Evolutionary conservation across 2,113 vertebrate species (phyloP).

Genomic region (Eleginops maclovinus): DNA sequence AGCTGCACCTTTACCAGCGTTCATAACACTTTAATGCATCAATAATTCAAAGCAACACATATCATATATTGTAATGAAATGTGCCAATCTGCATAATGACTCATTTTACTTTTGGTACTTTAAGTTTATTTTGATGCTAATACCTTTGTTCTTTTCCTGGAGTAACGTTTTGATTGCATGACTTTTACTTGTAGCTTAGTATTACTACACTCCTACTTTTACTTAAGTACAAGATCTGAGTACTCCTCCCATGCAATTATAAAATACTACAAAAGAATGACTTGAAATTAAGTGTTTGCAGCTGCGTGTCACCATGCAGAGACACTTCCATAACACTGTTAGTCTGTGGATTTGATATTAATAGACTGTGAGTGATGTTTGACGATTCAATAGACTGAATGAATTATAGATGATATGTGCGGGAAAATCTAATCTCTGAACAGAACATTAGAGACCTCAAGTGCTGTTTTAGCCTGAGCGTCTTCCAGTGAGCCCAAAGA

Average conservation of each 20-base stretch:
- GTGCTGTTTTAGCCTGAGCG: constrained; percentile 11
- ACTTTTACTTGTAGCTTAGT: no score
- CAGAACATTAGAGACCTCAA: constrained; percentile 42
- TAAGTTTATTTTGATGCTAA: no score
- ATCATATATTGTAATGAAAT: no score
- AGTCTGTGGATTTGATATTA: constrained; percentile 40
- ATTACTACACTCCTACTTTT: no score
- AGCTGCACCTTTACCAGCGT: no score
- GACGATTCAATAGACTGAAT: constrained; percentile 47
- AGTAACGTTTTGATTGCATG: no score
- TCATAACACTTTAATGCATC: no score
- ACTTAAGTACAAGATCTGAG: no score
- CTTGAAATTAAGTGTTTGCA: background rate
- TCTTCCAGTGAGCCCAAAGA: constrained; percentile 26
- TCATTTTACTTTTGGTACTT: no score
- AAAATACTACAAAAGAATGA: background rate
- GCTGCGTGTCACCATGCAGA: background rate
- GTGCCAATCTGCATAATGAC: no score
- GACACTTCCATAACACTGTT: constrained; percentile 3
- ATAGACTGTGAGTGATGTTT: constrained; percentile 55
- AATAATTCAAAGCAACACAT: no score
- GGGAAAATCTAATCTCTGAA: constrained; percentile 58
- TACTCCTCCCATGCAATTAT: background rate
- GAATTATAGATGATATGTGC: constrained; percentile 66
- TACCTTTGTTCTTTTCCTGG: no score